Evolutionary conservation across 1,140 invertebrate genomes (phyloP).

Genomic region (Pachypeltis micranthus): DNA sequence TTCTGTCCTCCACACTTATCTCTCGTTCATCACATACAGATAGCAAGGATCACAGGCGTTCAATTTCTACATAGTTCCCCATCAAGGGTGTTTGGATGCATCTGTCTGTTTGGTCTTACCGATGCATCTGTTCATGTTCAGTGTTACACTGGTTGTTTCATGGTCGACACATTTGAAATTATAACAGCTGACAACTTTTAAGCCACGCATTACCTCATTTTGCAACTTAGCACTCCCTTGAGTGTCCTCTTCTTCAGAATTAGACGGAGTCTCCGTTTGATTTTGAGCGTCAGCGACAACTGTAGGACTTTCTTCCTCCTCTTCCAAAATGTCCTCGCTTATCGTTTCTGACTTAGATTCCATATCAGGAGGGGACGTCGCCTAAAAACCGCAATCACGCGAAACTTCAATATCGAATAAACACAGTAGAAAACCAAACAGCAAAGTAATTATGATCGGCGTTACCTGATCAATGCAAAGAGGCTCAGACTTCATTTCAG

Average conservation of each 20-base stretch:
- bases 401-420: constrained; percentile 14
- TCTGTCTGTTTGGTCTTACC: too few species aligned
- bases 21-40: too few species aligned
- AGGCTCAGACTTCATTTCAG: constrained; percentile 17
- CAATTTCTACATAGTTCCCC: too few species aligned
- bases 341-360: constrained; percentile 7
- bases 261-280: constrained; percentile 16
- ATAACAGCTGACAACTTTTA: neutral
- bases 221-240: neutral
- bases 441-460: too few species aligned
- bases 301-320: neutral
- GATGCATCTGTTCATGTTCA: too few species aligned
- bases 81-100: too few species aligned
- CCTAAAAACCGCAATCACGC: constrained; percentile 38
- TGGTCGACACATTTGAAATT: too few species aligned
- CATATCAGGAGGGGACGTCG: constrained; percentile 37
- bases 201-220: neutral
- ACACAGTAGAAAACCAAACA: neutral
- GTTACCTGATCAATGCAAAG: constrained; percentile 17
- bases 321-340: neutral
- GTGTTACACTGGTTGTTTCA: too few species aligned
- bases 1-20: too few species aligned
- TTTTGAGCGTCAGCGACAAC: constrained; percentile 13
- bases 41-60: too few species aligned
- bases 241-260: neutral